Evolutionary conservation across 2,113 vertebrate species (phyloP).

Genomic region (Otolemur garnettii): DNA sequence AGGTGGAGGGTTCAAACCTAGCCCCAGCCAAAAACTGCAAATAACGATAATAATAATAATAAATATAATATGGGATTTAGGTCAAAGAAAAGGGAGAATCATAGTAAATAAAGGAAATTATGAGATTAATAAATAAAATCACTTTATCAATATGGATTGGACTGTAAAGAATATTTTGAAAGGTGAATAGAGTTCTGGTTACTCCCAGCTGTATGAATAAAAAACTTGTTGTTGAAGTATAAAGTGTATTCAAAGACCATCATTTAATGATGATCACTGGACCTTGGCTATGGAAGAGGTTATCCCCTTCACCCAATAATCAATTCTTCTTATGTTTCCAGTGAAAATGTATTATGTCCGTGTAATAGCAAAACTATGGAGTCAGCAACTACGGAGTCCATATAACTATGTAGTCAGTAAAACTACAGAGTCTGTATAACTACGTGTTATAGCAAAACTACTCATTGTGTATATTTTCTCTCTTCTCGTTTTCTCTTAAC

Average conservation of each 20-base stretch:
- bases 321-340: not conserved
- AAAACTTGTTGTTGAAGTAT: not conserved
- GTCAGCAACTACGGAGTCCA: not conserved
- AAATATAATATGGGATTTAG: not conserved
- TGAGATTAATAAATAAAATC: not conserved
- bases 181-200: not conserved
- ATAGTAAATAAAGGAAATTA: not conserved
- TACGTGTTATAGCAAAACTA: not conserved
- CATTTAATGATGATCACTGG: not conserved
- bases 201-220: not conserved
- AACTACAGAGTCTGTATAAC: not conserved
- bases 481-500: not conserved
- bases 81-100: not conserved
- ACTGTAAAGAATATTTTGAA: not conserved
- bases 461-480: not conserved
- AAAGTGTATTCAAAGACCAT: not conserved
- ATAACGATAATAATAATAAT: too few relatives aligned
- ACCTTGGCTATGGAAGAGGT: not conserved
- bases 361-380: not conserved
- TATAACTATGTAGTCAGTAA: not conserved
- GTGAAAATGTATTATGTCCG: not conserved
- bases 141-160: not conserved
- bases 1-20: too few relatives aligned
- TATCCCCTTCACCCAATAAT: not conserved
- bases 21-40: too few relatives aligned